Percentiles rank a stretch among this genome's conserved stretches.
These are phyloP conservation scores for Phyllopteryx taeniolatus DNA, from an alignment of 2,113 vertebrate genomes.

Conservation along the genomic window DNA sequence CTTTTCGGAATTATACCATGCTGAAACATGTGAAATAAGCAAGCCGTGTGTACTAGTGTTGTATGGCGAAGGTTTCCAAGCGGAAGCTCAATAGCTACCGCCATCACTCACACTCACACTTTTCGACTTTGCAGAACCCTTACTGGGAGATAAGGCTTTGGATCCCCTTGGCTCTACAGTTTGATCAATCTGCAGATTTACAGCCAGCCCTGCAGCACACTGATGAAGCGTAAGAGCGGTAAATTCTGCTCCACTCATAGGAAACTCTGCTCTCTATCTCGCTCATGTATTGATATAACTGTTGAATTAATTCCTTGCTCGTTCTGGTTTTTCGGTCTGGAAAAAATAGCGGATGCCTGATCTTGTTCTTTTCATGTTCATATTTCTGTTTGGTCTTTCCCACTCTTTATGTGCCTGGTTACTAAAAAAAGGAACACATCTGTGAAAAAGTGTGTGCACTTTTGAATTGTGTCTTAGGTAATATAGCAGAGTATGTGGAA, in stretches of 20 bases:
- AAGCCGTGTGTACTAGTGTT: slow-evolving; percentile 21
- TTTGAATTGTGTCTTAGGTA: background rate
- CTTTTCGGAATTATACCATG: background rate
- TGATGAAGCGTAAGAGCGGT: slow-evolving; percentile 65
- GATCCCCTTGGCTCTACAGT: slow-evolving; percentile 56
- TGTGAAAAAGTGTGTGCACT: background rate
- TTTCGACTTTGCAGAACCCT: slow-evolving; percentile 59
- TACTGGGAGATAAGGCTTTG: slow-evolving; percentile 64
- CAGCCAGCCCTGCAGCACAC: slow-evolving; percentile 54
- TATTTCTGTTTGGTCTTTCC: slow-evolving; percentile 39
- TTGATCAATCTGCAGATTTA: slow-evolving; percentile 72
- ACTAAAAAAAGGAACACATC: background rate
- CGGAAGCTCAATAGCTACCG: slow-evolving; percentile 33
- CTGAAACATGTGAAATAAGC: slow-evolving; percentile 3
- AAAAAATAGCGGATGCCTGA: slow-evolving; percentile 47
- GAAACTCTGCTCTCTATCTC: slow-evolving; percentile 39
- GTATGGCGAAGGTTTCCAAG: slow-evolving; percentile 24
- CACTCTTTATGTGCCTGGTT: slow-evolving; percentile 13
- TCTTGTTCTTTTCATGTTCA: slow-evolving; percentile 35
- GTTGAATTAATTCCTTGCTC: slow-evolving; percentile 56
- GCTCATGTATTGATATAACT: slow-evolving; percentile 58
- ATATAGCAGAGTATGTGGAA: background rate
- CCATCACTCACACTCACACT: slow-evolving; percentile 59
- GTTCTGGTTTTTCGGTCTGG: slow-evolving; percentile 28
- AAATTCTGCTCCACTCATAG: slow-evolving; percentile 60